Evolutionary conservation across 2,113 vertebrate genomes (phyloP), one percentile per base, ranked within the genome.

Genomic region (Panthera uncia): DNA sequence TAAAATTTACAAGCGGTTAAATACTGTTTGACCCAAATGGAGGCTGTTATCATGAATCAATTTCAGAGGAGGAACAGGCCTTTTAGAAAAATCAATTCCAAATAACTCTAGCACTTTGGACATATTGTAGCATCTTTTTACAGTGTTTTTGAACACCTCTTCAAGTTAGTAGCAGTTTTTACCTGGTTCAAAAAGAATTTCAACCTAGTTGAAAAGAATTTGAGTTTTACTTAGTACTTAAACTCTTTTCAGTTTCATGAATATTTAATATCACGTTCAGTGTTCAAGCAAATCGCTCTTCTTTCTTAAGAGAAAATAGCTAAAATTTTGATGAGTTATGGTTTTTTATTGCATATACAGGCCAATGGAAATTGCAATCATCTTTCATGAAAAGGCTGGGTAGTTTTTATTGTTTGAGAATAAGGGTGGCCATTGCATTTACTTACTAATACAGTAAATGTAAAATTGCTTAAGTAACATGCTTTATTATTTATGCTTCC

Each of bases 201-300:
- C 98, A 65, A 97, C 98, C 98, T 98, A 92, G 82, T 97, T 98
- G 98, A 98, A 97, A 98, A 98, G 98, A 95, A 95, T 98, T 83
- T 96, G 96, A 95, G 89, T 99, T 98, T 98, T 50, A 95, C 97
- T 96, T 27, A 41, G 92, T 63, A 96, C 98, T 98, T 97, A 98
- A 98, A 96, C 96, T 48, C 93, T 95, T 93, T 79, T 50, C 92
- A 63, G 93, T 68, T 33, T 97, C 98, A 99, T 99, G 98, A 99
- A 99, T 99, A 98, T 98, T 99, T 99, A 97, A 99, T 98, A 96
- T 97, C 98, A 98, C 73, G 79, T 98, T 97, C 80, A 48, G 97
- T 87, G 96, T 91, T 97, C 71, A 48, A 93, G 97, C 97, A 97
- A 98, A 98, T 98, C 29, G 82, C 96, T 98, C 97, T 45, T 88